Evolutionary conservation across 1,140 invertebrate species (phyloP), one percentile per base, ranked within the genome.

Genomic region (Drosophila fuyamai): DNA sequence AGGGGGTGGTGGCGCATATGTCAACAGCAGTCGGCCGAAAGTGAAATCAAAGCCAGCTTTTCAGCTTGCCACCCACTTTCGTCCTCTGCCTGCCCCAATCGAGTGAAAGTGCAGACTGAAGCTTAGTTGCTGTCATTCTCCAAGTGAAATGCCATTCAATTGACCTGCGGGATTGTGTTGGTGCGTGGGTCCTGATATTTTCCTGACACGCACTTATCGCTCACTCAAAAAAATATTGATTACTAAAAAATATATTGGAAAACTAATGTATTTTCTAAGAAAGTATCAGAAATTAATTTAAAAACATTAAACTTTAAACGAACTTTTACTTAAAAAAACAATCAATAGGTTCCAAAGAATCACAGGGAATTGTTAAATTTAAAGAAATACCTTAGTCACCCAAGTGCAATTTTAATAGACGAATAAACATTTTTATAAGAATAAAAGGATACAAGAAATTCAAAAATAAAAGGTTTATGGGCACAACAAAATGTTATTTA

Each of bases 101-200:
- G 74, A 82, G 83, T 88, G 83, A 86, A 86, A 86, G 83, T 86
- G 83, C 60, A 56, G 74, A 70, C 65, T 51, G 47, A 46, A 74
- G 83, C 83, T 73, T 67, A 79, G 82, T 86, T 76, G 79, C 75
- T 79, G 82, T 82, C 82, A 76, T 86, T 63, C 75, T 72, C 66
- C 75, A 63, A 82, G 76, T 79, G 83, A 86, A 86, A 86, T 76
- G 76, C 66, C 84, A 79, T 86, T 83, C 83, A 88, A 86, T 88
- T 86, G 83, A 89, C 79, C 76, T 61, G 56, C 63, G 46, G 48
- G 48, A 18, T 23, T 23, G 44, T 36, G 10, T 41, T 32, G 29
- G 29, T 6, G 29, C 29, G 6, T 32, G 29, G 29, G 46, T 41
- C 10, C 6, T 35, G 58, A 35, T 63, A 73, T 77, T 82, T 74